Percentiles rank a stretch among this genome's conserved stretches.
phyloP scores from a whole-genome alignment of 37 sponge, comb jelly and placozoan species.

The Halichondria panicea region DNA sequence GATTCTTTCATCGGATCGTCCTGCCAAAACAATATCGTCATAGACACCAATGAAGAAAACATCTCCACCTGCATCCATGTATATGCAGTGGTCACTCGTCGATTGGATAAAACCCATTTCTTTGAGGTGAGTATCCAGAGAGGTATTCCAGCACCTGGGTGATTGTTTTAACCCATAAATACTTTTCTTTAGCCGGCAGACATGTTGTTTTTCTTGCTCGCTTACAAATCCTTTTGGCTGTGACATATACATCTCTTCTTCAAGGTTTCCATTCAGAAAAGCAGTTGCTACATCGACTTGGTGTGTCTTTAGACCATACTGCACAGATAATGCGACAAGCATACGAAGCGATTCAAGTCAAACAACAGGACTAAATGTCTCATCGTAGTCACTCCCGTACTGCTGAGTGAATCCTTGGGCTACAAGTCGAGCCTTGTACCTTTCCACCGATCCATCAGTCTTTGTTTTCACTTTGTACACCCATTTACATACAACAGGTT shows the following conservation, averaged over 20 bases:
- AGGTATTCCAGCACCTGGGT: conserved; percentile 65
- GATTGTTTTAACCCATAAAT: no score
- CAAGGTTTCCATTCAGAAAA: conserved; percentile 44
- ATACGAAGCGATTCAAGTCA: conserved; percentile 39
- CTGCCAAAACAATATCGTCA: conserved; percentile 35
- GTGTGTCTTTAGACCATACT: conserved; percentile 36
- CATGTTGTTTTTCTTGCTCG: conserved; percentile 23
- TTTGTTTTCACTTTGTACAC: conserved; percentile 40
- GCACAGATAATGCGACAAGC: conserved; percentile 38
- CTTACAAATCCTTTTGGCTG: conserved; percentile 48
- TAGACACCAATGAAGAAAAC: conserved; percentile 12
- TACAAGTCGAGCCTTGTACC: conserved; percentile 54
- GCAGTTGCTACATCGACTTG: conserved; percentile 59
- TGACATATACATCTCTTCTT: conserved; percentile 52
- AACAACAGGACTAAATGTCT: conserved; percentile 47
- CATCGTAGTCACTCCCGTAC: conserved; percentile 51
- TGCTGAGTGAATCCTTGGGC: conserved; percentile 55
- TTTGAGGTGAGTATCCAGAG: conserved; percentile 47
- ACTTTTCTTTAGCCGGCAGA: conserved; percentile 33
- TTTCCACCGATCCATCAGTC: conserved; percentile 35
- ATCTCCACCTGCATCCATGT: conserved; percentile 15
- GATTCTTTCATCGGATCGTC: conserved; percentile 23
- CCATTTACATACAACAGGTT: conserved; percentile 41
- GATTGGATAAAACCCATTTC: conserved; percentile 43
- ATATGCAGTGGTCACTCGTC: conserved; percentile 57